Evolutionary conservation across 2,888 invertebrate species (phyloP).

Genomic region (Xylota segnis): DNA sequence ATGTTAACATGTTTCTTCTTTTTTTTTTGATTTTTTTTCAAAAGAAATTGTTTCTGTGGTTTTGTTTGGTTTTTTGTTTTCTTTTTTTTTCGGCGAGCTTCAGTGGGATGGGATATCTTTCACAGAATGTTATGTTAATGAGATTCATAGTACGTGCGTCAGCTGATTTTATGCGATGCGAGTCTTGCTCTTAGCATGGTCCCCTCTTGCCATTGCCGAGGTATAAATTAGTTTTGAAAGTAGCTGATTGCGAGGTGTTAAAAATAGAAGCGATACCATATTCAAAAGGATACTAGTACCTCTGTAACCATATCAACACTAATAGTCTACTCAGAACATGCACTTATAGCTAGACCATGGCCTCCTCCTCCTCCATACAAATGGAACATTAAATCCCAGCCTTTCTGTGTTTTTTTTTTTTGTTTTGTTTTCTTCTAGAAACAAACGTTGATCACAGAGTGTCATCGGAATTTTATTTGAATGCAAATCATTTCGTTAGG

Average conservation of each 20-base stretch:
- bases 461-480: constrained; percentile 53
- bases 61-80: neutral
- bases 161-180: constrained; percentile 36
- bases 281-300: neutral
- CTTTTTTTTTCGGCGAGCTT: neutral
- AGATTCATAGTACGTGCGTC: constrained; percentile 49
- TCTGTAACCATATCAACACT: no score
- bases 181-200: neutral
- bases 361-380: neutral
- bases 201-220: neutral
- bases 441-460: constrained; percentile 33
- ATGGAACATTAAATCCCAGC: neutral
- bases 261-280: neutral
- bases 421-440: neutral
- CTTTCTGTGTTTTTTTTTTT: neutral
- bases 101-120: constrained; percentile 3
- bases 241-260: neutral
- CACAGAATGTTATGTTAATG: constrained; percentile 45
- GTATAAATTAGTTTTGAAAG: constrained; percentile 22
- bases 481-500: constrained; percentile 49
- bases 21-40: neutral
- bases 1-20: constrained; percentile 43
- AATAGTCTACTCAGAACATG: neutral
- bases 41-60: neutral
- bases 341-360: no score